Conservation (phyloP, 2,888 invertebrate species). For the Subacronicta megacephala region DNA sequence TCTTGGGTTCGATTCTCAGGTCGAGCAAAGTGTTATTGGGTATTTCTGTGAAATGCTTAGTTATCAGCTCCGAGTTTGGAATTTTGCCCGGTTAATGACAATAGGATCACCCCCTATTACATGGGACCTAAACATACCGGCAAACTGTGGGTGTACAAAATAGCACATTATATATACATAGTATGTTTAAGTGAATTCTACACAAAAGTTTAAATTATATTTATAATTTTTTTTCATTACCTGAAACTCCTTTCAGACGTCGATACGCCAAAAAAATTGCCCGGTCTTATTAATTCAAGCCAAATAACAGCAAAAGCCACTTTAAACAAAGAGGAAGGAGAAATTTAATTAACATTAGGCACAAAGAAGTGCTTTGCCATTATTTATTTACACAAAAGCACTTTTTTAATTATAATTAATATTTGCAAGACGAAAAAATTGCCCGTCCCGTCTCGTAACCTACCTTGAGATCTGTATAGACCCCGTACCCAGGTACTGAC, state of each 20-base stretch:
- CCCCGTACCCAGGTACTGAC: slow-evolving; percentile 42
- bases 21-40: too few species aligned
- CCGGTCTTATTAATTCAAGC: slow-evolving; percentile 48
- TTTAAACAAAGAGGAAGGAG: slow-evolving; percentile 81
- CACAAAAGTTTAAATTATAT: too few species aligned
- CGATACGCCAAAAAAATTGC: slow-evolving; percentile 31
- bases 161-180: too few species aligned
- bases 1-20: too few species aligned
- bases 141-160: too few species aligned
- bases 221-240: background rate
- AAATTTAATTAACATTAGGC: slow-evolving; percentile 84
- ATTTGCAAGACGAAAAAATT: slow-evolving; percentile 80
- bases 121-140: too few species aligned
- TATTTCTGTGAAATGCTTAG: too few species aligned
- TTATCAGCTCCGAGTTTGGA: too few species aligned
- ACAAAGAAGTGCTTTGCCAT: slow-evolving; percentile 74
- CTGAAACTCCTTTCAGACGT: slow-evolving; percentile 14
- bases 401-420: slow-evolving; percentile 87
- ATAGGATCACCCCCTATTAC: too few species aligned
- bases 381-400: slow-evolving; percentile 85
- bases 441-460: slow-evolving; percentile 35
- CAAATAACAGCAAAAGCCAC: slow-evolving; percentile 81
- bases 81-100: too few species aligned
- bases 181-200: too few species aligned
- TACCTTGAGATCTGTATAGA: slow-evolving; percentile 54